Base-by-base conservation (phyloP, 2,888 invertebrate genomes). In the Unio pictorum region DNA sequence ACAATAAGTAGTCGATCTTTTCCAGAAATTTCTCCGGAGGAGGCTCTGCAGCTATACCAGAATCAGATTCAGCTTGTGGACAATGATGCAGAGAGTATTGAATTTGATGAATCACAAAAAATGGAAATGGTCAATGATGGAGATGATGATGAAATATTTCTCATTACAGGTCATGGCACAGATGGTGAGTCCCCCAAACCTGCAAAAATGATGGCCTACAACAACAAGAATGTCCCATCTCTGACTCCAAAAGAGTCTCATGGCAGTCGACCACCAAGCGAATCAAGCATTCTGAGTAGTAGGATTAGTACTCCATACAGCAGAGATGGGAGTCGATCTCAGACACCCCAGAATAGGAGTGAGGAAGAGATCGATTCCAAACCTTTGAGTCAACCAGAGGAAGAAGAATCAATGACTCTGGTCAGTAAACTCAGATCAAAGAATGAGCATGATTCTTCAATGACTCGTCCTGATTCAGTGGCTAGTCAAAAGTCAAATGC, bases 1-100 rank as follows among this genome's bases (percentile, higher is more conserved):
- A 84, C 85, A n/a, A 76, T 85, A 63, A 83, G 85, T 68, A 82
- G 82, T 67, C 75, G 78, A 30, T 83, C 83, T 6, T 85, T 86
- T 70, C 86, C 86, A 8, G 85, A 85, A 64, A 83, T 85, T 28
- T 81, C 81, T 11, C 83, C 83, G 20, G 84, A 83, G 64, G 84
- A 84, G 69, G 84, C 82, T 18, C 65, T 80, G 15, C 71, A 80
- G 69, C 67, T 80, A 23, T 79, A 82, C 65, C 74, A 79, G 28
- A 79, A 79, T 20, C 69, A 76, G 63, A 55, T 79, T 6, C 75
- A 78, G 57, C 70, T 73, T 23, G 63, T 72, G 20, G 78, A 74
- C 34, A 66, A 72, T 54, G 79, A 80, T 66, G 79, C 77, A 23
- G 73, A 68, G 3, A 82, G 82, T 60, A 81, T 82, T 64, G 79